phyloP scores from a whole-genome alignment of 2,888 invertebrate genomes.

The Pasiphila rectangulata region DNA sequence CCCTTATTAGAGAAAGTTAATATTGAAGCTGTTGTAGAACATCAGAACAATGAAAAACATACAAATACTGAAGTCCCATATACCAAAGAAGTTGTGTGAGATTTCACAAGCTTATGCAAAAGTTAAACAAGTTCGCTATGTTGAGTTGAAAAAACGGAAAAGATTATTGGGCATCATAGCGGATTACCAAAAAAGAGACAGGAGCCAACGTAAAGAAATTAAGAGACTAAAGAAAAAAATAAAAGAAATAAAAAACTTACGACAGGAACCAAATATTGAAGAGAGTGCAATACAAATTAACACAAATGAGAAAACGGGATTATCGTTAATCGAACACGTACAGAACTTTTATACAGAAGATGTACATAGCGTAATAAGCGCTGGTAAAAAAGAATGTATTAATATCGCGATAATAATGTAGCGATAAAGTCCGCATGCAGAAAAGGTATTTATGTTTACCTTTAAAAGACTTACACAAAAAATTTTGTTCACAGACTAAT shows the following conservation, averaged over 20 bases:
- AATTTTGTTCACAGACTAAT: slow-evolving; percentile 11
- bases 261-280: too few relatives aligned
- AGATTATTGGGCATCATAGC: too few relatives aligned
- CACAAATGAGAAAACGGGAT: slow-evolving; percentile 11
- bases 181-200: too few relatives aligned
- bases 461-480: slow-evolving; percentile 14
- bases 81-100: slow-evolving; percentile 8
- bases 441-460: slow-evolving; percentile 14
- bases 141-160: too few relatives aligned
- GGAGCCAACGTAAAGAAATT: too few relatives aligned
- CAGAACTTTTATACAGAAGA: slow-evolving; percentile 16
- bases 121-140: too few relatives aligned
- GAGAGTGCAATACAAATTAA: too few relatives aligned
- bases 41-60: slow-evolving; percentile 11
- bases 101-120: too few relatives aligned
- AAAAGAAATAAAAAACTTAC: too few relatives aligned
- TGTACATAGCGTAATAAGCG: slow-evolving; percentile 9
- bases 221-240: too few relatives aligned
- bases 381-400: slow-evolving; percentile 21
- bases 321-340: slow-evolving; percentile 8
- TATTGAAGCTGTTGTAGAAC: slow-evolving; percentile 11
- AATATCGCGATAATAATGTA: too few relatives aligned
- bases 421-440: slow-evolving; percentile 17
- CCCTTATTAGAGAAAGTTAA: slow-evolving; percentile 11
- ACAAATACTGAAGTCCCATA: slow-evolving; percentile 9